These are phyloP conservation scores for Polymixis flavicincta DNA, from an alignment of 2,888 invertebrate genomes.

Conservation along the genomic window DNA sequence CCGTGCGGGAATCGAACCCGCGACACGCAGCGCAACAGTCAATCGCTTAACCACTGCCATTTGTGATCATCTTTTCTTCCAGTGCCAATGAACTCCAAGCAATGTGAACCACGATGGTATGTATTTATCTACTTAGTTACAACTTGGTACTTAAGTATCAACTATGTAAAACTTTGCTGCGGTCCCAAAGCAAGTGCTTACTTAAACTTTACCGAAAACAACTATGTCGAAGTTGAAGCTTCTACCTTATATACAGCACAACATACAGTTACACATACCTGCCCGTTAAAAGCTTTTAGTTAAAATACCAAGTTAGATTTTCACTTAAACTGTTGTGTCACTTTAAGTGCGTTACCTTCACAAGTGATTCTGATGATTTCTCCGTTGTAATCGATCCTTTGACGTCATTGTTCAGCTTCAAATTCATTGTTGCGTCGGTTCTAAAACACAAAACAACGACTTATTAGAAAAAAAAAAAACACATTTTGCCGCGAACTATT, in stretches of 20 bases:
- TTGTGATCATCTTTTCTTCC: not conserved
- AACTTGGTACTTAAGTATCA: not conserved
- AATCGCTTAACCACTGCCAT: too few relatives aligned
- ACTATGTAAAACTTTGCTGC: constrained; percentile 13
- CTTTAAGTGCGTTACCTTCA: constrained; percentile 77
- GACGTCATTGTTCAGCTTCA: constrained; percentile 85
- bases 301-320: constrained; percentile 26
- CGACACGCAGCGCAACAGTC: too few relatives aligned
- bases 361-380: constrained; percentile 77
- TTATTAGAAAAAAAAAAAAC: constrained; percentile 30
- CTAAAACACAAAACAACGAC: constrained; percentile 66
- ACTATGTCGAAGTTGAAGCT: constrained; percentile 21
- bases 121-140: too few relatives aligned
- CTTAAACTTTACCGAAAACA: constrained; percentile 38
- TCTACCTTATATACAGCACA: constrained; percentile 10
- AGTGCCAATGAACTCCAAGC: constrained; percentile 28
- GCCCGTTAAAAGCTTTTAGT: constrained; percentile 16
- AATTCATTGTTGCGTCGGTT: constrained; percentile 80
- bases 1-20: too few relatives aligned
- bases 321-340: not conserved
- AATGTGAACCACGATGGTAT: constrained; percentile 22
- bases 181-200: constrained; percentile 22
- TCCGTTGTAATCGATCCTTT: constrained; percentile 76
- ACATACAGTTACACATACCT: not conserved
- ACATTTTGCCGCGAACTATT: not conserved